Conservation (phyloP, 2,797 vertebrate species). For the Girardinus metallicus region DNA sequence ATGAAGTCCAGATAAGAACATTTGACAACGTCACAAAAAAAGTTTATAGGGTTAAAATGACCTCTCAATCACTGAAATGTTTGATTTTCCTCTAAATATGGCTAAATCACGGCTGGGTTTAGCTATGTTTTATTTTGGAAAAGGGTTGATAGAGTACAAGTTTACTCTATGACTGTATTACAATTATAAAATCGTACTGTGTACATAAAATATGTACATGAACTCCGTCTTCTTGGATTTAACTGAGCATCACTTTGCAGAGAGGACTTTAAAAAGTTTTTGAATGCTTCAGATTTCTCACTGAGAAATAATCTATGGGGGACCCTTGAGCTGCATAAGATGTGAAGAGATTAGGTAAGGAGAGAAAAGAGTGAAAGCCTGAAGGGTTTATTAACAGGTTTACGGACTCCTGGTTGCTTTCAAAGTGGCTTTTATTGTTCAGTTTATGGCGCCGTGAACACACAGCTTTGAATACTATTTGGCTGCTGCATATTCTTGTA, state of each 20-base stretch:
- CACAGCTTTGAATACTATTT: conserved; percentile 48
- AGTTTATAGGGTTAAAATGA: neutral
- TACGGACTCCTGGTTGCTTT: conserved; percentile 74
- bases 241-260: neutral
- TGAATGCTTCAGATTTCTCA: conserved; percentile 33
- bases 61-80: neutral
- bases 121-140: neutral
- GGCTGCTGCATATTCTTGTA: conserved; percentile 39
- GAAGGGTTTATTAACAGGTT: conserved; percentile 74
- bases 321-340: conserved; percentile 39
- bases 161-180: neutral
- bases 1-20: neutral
- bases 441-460: conserved; percentile 67
- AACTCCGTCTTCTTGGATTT: neutral
- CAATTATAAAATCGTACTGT: neutral
- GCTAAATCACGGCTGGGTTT: no score
- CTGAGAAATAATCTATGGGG: conserved; percentile 38
- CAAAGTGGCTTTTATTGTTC: conserved; percentile 68
- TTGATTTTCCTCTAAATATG: neutral
- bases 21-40: neutral
- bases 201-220: neutral
- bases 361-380: conserved; percentile 28
- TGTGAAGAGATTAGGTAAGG: conserved; percentile 29
- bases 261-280: neutral
- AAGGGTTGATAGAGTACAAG: neutral